Percentiles rank a stretch among this genome's conserved stretches.
Evolutionary conservation across 2,113 vertebrate genomes (phyloP).

Genomic region (Canis aureus): DNA sequence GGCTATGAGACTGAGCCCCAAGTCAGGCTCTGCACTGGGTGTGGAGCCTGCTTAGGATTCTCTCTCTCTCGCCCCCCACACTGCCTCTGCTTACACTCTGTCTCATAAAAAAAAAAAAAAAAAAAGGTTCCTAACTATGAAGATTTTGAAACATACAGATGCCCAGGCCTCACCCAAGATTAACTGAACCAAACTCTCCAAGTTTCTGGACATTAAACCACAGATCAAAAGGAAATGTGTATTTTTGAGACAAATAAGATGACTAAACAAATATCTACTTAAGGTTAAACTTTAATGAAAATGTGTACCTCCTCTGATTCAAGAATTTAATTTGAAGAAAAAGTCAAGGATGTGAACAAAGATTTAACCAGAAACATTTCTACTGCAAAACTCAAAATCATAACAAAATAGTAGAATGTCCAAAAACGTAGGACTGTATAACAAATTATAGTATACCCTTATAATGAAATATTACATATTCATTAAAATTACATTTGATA

Average conservation of each 20-base stretch:
- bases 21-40: not conserved
- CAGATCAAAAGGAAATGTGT: conserved; percentile 14
- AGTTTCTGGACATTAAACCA: not conserved
- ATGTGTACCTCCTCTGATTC: not conserved
- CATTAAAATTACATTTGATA: conserved; percentile 46
- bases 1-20: not conserved
- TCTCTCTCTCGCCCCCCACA: not conserved
- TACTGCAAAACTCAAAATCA: conserved; percentile 13
- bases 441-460: not conserved
- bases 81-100: not conserved
- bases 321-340: conserved; percentile 49
- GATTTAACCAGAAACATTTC: not conserved
- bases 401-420: not conserved
- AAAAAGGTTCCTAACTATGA: not conserved
- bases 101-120: not conserved
- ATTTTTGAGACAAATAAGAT: conserved; percentile 23
- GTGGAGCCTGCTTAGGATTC: not conserved
- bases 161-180: not conserved
- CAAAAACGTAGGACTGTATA: not conserved
- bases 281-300: conserved; percentile 51
- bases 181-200: conserved; percentile 49
- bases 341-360: not conserved
- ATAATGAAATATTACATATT: conserved; percentile 26
- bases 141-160: conserved; percentile 24
- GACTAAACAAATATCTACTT: not conserved